Conservation (phyloP, 2,113 vertebrate genomes). For the Calidris pygmaea region DNA sequence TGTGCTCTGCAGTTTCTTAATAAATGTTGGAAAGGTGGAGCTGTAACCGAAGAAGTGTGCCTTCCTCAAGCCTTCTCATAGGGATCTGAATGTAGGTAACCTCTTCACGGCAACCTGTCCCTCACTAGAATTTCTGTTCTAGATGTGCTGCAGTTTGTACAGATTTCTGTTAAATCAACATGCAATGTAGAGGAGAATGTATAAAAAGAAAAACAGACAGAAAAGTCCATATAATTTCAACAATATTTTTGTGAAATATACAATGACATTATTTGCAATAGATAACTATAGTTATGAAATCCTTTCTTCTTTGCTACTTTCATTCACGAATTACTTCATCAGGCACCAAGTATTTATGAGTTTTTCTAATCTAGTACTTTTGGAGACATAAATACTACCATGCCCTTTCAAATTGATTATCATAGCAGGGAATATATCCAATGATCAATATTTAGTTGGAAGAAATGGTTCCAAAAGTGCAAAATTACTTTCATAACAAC, state of each 20-base stretch:
- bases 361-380: background rate
- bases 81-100: background rate
- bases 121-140: background rate
- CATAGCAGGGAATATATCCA: background rate
- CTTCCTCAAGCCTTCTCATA: background rate
- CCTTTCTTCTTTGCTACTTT: background rate
- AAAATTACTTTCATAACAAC: background rate
- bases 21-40: background rate
- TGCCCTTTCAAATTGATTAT: background rate
- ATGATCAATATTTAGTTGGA: background rate
- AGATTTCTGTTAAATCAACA: background rate
- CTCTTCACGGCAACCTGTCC: background rate
- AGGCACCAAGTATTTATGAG: background rate
- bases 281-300: background rate
- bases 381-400: background rate
- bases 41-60: rapidly evolving
- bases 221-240: background rate
- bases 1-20: background rate
- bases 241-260: background rate
- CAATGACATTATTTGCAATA: background rate
- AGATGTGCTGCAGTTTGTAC: background rate
- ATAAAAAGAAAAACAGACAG: background rate
- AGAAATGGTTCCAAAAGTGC: background rate
- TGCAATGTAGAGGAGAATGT: background rate
- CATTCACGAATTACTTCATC: background rate